Evolutionary conservation across 2,797 vertebrate genomes (phyloP).

Genomic region (Characodon lateralis): DNA sequence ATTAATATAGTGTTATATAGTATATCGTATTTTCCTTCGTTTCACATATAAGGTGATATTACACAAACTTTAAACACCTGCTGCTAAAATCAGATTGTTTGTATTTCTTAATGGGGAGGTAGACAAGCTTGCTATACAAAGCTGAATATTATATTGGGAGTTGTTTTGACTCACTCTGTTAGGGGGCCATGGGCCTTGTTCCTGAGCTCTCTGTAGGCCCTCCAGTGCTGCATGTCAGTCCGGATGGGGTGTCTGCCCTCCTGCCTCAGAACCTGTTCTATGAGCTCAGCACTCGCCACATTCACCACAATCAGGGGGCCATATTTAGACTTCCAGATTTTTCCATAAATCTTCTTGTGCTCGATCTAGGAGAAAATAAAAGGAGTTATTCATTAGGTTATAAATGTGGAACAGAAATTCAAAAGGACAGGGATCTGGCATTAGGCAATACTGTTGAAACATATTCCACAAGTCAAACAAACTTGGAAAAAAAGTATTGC

Average conservation of each 20-base stretch:
- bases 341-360: constrained; percentile 82
- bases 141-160: not conserved
- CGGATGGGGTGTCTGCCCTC: constrained; percentile 79
- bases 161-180: constrained; percentile 77
- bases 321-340: constrained; percentile 81
- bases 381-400: not conserved
- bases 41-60: not conserved
- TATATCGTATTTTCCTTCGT: not conserved
- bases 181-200: constrained; percentile 82
- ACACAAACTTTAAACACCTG: no score
- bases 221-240: constrained; percentile 84
- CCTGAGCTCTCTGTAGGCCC: constrained; percentile 78
- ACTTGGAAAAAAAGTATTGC: not conserved
- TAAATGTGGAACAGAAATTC: not conserved
- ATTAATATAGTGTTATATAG: no score
- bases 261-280: constrained; percentile 83
- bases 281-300: constrained; percentile 80
- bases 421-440: no score
- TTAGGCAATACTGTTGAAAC: not conserved
- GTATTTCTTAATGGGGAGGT: not conserved
- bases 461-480: not conserved
- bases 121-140: not conserved
- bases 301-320: constrained; percentile 81
- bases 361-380: constrained; percentile 70
- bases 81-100: no score